Percentiles rank a stretch among this genome's conserved stretches.
Conservation (phyloP, 2,113 vertebrate species). For the Ictidomys tridecemlineatus region DNA sequence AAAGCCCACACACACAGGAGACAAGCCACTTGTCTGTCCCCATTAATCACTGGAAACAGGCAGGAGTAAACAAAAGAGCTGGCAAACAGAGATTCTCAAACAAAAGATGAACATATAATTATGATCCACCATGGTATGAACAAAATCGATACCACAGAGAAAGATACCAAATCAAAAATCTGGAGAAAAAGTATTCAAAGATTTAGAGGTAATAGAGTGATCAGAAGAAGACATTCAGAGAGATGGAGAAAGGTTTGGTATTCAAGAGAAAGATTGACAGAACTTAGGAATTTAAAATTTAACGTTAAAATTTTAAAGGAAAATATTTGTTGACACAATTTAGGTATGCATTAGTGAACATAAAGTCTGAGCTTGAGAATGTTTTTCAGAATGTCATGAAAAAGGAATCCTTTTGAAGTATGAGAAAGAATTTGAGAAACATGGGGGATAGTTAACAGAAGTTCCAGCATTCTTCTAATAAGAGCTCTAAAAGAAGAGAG, state of each 20-base stretch:
- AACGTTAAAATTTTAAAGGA: slow-evolving; percentile 30
- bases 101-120: slow-evolving; percentile 54
- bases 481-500: not conserved
- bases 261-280: not conserved
- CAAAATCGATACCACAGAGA: slow-evolving; percentile 31
- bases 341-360: slow-evolving; percentile 13
- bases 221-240: slow-evolving; percentile 48
- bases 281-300: slow-evolving; percentile 25
- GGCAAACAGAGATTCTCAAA: slow-evolving; percentile 54
- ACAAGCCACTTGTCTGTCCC: slow-evolving; percentile 65
- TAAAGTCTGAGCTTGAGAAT: not conserved
- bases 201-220: not conserved
- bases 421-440: not conserved
- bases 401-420: not conserved
- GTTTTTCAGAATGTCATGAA: not conserved
- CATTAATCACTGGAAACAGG: slow-evolving; percentile 70
- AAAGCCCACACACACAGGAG: slow-evolving; percentile 66
- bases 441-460: not conserved
- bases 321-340: slow-evolving; percentile 27
- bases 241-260: not conserved
- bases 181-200: not conserved
- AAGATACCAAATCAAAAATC: not conserved
- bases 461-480: not conserved
- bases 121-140: not conserved
- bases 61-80: slow-evolving; percentile 66